Base-by-base conservation (phyloP, 2,888 invertebrate genomes). In the Folsomia candida region DNA sequence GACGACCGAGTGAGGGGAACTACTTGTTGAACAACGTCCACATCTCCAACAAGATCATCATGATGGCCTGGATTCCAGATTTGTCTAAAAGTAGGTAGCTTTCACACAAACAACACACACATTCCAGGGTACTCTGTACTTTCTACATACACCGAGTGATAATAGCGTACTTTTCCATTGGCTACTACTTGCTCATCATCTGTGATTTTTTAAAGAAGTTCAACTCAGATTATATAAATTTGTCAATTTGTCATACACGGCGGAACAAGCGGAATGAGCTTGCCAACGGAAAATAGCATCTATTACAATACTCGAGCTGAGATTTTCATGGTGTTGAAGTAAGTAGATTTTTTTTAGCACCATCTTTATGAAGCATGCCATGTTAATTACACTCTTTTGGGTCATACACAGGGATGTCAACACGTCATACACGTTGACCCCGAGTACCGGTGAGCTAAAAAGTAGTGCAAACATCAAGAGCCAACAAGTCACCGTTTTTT, bases 241-340 rank as follows among this genome's bases (percentile, higher is more conserved):
- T n/a, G n/a, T n/a, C n/a, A n/a, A n/a, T n/a, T n/a, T n/a, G n/a
- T n/a, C n/a, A n/a, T n/a, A n/a, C n/a, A n/a, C n/a, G n/a, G n/a
- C n/a, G n/a, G n/a, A n/a, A 37, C 14, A 37, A 37, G 37, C 14
- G 14, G 37, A 14, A 37, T 37, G 37, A 37, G 37, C 14, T 4
- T 37, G 6, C 14, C 37, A 37, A 37, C 6, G 14, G 37, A 37
- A 37, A 37, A 37, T 37, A 9, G 6, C 14, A 37, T 37, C 37
- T 37, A 37, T 25, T 76, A 76, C 66, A 63, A 27, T 24, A 66
- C 71, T 14, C 61, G 51, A 25, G 72, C 75, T 2, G 76, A 76
- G 63, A 67, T 76, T 61, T 76, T 75, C 68, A 73, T 76, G 57
- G 76, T 73, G 14, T 58, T 76, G 18, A 70, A 73, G 76, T 76